A percentile compares a stretch with the other conserved stretches of the same genome.
phyloP scores from a whole-genome alignment of 2,797 vertebrate genomes.

The Carapus acus region DNA sequence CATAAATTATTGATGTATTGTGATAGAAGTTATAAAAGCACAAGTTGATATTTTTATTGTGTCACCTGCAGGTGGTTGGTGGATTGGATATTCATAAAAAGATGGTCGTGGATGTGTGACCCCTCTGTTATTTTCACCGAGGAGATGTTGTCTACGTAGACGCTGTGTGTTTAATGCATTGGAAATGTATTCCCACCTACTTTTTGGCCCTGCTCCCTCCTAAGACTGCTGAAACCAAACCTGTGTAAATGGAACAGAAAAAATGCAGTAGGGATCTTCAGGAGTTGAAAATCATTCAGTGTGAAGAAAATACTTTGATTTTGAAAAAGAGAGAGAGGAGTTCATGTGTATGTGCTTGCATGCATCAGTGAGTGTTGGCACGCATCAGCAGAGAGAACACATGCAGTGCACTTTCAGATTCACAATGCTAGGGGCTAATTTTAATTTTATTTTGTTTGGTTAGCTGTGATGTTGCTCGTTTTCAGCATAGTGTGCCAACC shows the following conservation, averaged over 20 bases:
- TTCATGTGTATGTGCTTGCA: not conserved
- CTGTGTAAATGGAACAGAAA: constrained; percentile 83
- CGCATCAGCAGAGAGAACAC: too few species aligned
- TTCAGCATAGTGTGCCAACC: constrained; percentile 89
- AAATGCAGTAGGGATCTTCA: constrained; percentile 84
- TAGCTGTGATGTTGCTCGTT: constrained; percentile 81
- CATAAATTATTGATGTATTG: too few species aligned
- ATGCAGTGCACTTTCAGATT: too few species aligned
- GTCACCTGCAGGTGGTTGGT: constrained; percentile 80
- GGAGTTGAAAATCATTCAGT: constrained; percentile 77
- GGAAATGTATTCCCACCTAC: constrained; percentile 76
- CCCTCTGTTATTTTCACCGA: constrained; percentile 82
- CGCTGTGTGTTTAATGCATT: constrained; percentile 81
- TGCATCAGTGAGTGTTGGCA: constrained; percentile 23
- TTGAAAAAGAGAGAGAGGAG: constrained; percentile 82
- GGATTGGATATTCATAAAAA: constrained; percentile 97
- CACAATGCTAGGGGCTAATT: too few species aligned
- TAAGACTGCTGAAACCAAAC: constrained; percentile 80
- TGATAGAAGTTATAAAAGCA: not conserved
- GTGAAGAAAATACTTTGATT: constrained; percentile 79
- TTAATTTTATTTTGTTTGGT: constrained; percentile 82
- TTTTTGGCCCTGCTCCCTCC: not conserved
- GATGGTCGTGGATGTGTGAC: constrained; percentile 95
- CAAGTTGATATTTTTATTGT: constrained; percentile 5
- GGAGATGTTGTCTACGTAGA: constrained; percentile 81